Conservation (phyloP, 2,797 vertebrate genomes). For the Oophaga sylvatica region DNA sequence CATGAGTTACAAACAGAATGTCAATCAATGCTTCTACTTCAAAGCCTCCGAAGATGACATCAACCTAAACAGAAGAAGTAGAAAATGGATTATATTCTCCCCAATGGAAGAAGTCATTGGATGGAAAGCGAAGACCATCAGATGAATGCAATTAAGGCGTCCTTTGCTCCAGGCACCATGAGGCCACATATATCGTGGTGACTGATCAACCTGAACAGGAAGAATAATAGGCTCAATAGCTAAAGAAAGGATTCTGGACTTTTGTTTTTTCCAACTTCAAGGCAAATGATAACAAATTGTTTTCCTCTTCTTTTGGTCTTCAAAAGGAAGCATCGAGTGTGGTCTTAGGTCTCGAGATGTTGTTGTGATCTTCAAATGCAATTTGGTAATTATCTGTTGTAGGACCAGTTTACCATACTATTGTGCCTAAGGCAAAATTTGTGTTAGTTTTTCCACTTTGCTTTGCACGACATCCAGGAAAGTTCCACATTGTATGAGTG, state of each 20-base stretch:
- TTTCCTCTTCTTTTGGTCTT: constrained; percentile 21
- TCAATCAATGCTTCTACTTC: constrained; percentile 35
- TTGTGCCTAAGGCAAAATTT: neutral
- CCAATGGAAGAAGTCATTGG: constrained; percentile 1
- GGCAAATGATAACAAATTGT: constrained; percentile 31
- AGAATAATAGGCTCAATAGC: constrained; percentile 23
- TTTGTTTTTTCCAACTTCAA: constrained; percentile 9
- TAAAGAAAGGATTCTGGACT: neutral
- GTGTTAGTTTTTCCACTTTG: neutral
- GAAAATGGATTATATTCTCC: constrained; percentile 29
- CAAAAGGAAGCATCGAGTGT: constrained; percentile 7
- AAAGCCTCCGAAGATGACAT: constrained; percentile 24
- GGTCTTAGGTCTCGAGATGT: neutral
- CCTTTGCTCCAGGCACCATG: constrained; percentile 7
- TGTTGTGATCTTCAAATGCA: constrained; percentile 5
- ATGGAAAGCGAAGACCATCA: constrained; percentile 8
- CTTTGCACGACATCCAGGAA: neutral
- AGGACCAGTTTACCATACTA: neutral
- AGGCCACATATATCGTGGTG: constrained; percentile 16
- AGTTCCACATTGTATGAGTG: neutral
- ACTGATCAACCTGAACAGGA: neutral
- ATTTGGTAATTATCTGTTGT: neutral
- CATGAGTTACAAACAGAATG: constrained; percentile 13
- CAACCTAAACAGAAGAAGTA: constrained; percentile 34
- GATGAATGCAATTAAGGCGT: constrained; percentile 45